These are phyloP conservation scores for Thymallus thymallus DNA, from an alignment of 2,113 vertebrate species.

Conservation along the genomic window DNA sequence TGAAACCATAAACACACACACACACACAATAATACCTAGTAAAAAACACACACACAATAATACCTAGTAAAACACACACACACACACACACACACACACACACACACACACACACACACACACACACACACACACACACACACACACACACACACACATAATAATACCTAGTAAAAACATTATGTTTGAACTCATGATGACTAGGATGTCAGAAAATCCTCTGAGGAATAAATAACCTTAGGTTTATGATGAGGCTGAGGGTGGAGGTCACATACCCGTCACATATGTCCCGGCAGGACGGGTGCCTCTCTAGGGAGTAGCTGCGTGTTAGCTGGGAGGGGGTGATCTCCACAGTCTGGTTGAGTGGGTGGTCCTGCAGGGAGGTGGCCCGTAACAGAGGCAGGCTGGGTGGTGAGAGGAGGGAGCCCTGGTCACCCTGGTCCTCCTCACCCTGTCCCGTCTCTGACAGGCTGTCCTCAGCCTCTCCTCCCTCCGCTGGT, in stretches of 20 bases:
- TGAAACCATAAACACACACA: neutral
- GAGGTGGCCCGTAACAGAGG: constrained; percentile 75
- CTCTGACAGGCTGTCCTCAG: constrained; percentile 26
- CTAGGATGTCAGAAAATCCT: neutral
- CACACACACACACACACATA: neutral
- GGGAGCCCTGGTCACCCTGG: constrained; percentile 15
- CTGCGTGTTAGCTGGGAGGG: constrained; percentile 61
- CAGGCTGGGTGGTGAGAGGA: constrained; percentile 61
- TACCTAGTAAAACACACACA: neutral
- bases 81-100: neutral
- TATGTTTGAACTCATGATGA: neutral
- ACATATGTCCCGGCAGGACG: constrained; percentile 45
- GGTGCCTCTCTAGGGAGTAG: constrained; percentile 67
- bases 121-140: neutral
- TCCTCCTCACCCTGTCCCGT: constrained; percentile 23
- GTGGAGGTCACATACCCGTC: constrained; percentile 57
- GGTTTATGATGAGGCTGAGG: neutral
- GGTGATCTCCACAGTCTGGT: constrained; percentile 42
- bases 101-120: neutral
- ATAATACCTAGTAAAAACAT: neutral
- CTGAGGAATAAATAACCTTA: neutral
- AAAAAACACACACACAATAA: neutral
- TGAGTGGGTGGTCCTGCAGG: constrained; percentile 72
- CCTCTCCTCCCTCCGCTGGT: constrained; percentile 19
- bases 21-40: neutral